Evolutionary conservation across 2,888 invertebrate genomes (phyloP).

Genomic region (Eupithecia insigniata): DNA sequence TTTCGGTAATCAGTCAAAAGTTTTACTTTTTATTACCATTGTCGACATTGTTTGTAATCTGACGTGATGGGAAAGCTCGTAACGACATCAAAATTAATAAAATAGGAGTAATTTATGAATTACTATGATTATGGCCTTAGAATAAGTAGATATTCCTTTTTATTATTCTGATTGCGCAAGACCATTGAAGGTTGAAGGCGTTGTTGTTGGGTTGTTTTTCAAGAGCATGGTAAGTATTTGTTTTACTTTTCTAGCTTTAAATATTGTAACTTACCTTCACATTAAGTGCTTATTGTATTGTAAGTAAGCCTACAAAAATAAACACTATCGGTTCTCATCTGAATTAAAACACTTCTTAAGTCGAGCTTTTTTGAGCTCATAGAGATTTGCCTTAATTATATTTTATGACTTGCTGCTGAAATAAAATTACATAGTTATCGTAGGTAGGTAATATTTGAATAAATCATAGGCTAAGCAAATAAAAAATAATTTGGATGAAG

Average conservation of each 20-base stretch:
- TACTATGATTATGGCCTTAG: not conserved
- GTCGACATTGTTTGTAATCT: conserved; percentile 11
- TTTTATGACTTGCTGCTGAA: not conserved
- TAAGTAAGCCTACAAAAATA: not conserved
- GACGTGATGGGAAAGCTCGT: conserved; percentile 20
- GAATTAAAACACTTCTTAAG: not conserved
- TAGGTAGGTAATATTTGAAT: not conserved
- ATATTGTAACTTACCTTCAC: no score
- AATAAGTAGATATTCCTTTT: not conserved
- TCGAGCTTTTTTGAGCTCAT: not conserved
- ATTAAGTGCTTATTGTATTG: not conserved
- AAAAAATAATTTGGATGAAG: not conserved
- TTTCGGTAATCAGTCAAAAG: conserved; percentile 1
- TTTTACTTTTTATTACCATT: conserved; percentile 23
- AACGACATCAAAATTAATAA: conserved; percentile 10
- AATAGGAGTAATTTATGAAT: not conserved
- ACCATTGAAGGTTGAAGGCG: no score
- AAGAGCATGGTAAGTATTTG: not conserved
- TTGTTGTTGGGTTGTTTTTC: no score
- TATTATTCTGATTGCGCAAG: not conserved
- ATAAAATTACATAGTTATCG: not conserved
- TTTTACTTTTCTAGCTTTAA: not conserved
- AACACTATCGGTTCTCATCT: not conserved
- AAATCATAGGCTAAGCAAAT: not conserved
- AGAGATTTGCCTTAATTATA: no score